Base-by-base conservation (phyloP, 2,113 vertebrate species). In the Oncorhynchus masou region DNA sequence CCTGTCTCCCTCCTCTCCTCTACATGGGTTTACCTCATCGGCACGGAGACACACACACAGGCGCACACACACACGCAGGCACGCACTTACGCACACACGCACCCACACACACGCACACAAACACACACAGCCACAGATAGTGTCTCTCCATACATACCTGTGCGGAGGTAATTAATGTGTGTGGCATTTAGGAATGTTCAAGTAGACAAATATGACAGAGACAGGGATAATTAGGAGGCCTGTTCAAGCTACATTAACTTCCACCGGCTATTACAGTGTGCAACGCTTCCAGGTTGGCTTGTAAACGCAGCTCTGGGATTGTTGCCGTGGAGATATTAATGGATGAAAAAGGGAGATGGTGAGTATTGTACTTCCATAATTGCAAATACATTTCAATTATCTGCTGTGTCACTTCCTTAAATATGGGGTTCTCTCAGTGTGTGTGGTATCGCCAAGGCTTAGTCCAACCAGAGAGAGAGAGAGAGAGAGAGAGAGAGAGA, bases 221-320 rank as follows among this genome's bases (percentile, higher is more conserved):
- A 97, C 96, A 96, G 95, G 95, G 94, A 97, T 96, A 97, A 97
- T 98, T 97, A 97, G 93, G 94, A 97, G 94, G 94, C 94, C 94
- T 94, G 95, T 98, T 97, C 96, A 95, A 97, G 97, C 97, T 96
- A 97, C 96, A 98, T 97, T 98, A 98, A 96, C 96, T 97, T 54
- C 96, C 95, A 94, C 91, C 92, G 91, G 95, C 95, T 95, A 96
- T 97, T 96, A 96, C 94, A 94, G 94, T 87, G 91, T 85, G 94
- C 94, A 68, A 94, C 94, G 22, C 20, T 25, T 94, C 31, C 89
- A 93, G 95, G 94, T 95, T 94, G 93, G 94, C 96, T 96, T 94
- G 95, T 96, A 95, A 95, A 94, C 93, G 94, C 94, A 93, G 93
- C 92, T 89, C 91, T 86, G 94, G 92, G 93, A 94, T 94, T 94